Base-by-base conservation (phyloP, 2,888 invertebrate species). In the Lepidocyrtoides sp. region DNA sequence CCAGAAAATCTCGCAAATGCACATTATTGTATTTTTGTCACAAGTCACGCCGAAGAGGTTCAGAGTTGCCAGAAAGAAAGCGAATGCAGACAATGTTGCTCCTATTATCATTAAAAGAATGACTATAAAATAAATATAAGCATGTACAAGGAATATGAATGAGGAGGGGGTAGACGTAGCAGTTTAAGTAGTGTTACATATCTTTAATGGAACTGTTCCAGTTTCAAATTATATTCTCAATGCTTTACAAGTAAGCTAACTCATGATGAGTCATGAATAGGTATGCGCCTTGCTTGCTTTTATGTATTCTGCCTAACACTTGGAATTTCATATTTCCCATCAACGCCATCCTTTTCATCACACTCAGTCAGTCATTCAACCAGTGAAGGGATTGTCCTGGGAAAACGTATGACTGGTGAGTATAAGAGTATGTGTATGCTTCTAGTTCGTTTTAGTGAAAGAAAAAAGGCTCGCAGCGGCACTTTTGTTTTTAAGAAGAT, bases 401-500 rank as follows among this genome's bases (percentile, higher is more conserved):
- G 54, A 54, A 17, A 54, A 54, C n/a, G 20, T 20, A n/a, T n/a
- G n/a, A n/a, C n/a, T n/a, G n/a, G n/a, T n/a, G n/a, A n/a, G n/a
- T n/a, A n/a, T n/a, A n/a, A n/a, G n/a, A n/a, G n/a, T n/a, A n/a
- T 54, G 17, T 20, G 17, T 57, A 48, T 48, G 48, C 14, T 2
- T 17, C 2, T 10, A 17, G 2, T 2, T 57, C 8, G 17, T 60
- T 26, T 60, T 26, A 1, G 12, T 4, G 5, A 23, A 14, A 3
- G 12, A 60, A 23, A 60, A 20, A 20, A 57, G 4, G 26, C 60
- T 23, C 3, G 23, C 60, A 23, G 17, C 26, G 26, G 60, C 8
- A 60, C 60, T 23, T 60, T 60, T 51, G 14, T 51, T 51, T n/a
- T 51, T n/a, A n/a, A n/a, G n/a, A n/a, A n/a, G n/a, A n/a, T n/a